Evolutionary conservation across 2,113 vertebrate species (phyloP).

Genomic region (Bucco capensis): DNA sequence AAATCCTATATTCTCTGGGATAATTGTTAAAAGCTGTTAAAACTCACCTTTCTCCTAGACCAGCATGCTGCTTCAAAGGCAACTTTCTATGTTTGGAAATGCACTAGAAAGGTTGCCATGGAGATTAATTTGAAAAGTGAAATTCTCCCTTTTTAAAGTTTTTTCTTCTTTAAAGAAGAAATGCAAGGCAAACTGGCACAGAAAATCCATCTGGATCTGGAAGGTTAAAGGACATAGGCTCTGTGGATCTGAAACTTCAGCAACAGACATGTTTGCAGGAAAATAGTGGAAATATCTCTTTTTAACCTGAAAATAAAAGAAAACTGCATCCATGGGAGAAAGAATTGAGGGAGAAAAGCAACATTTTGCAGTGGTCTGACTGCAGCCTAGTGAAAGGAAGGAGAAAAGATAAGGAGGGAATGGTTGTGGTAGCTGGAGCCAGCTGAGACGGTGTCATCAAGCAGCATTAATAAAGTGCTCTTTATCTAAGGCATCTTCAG

Average conservation of each 20-base stretch:
- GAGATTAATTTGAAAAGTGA: slow-evolving; percentile 63
- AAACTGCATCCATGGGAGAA: neutral
- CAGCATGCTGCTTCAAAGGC: slow-evolving; percentile 44
- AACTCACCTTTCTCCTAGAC: slow-evolving; percentile 57
- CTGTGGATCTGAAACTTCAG: neutral
- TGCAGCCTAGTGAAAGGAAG: neutral
- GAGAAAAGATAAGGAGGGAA: neutral
- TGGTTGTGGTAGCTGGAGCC: neutral
- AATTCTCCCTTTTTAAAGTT: slow-evolving; percentile 47
- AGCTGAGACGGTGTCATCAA: neutral
- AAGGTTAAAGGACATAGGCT: neutral
- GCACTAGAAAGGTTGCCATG: slow-evolving; percentile 59
- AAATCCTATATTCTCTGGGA: neutral
- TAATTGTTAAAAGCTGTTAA: slow-evolving; percentile 26
- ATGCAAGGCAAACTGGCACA: neutral
- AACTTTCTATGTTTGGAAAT: slow-evolving; percentile 65
- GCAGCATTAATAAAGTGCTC: neutral
- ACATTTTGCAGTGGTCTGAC: neutral
- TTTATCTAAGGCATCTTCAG: neutral
- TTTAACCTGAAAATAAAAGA: neutral
- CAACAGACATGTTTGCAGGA: neutral
- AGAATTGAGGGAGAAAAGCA: neutral
- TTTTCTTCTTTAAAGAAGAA: slow-evolving; percentile 64
- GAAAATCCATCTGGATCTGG: neutral
- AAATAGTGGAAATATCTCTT: neutral